Percentiles rank a stretch among this genome's conserved stretches.
Evolutionary conservation across 2,888 invertebrate species (phyloP).

Genomic region (Odiellus spinosus): DNA sequence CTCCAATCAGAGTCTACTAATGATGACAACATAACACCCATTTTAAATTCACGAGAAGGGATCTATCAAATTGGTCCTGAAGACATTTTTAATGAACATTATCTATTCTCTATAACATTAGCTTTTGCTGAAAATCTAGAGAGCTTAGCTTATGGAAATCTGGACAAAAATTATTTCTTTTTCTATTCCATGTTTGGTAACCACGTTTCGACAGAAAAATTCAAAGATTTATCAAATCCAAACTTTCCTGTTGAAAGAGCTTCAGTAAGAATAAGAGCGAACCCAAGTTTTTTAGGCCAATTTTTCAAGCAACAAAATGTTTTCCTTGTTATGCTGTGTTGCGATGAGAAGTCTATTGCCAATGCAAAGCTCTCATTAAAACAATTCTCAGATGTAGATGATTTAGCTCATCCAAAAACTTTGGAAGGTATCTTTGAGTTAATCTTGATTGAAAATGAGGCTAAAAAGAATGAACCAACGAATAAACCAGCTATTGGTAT

Average conservation of each 20-base stretch:
- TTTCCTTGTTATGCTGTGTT: constrained; percentile 29
- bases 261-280: constrained; percentile 30
- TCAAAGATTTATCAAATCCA: constrained; percentile 30
- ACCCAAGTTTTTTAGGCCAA: constrained; percentile 26
- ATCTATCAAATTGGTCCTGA: constrained; percentile 32
- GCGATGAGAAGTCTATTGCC: constrained; percentile 30
- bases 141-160: constrained; percentile 5
- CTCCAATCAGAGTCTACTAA: background rate
- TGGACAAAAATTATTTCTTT: constrained; percentile 27
- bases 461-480: no score
- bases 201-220: constrained; percentile 31
- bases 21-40: constrained; percentile 9
- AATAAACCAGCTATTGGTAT: no score
- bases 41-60: constrained; percentile 25
- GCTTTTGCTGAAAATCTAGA: constrained; percentile 31
- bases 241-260: constrained; percentile 32
- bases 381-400: background rate
- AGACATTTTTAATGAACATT: constrained; percentile 27
- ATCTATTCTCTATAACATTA: constrained; percentile 32
- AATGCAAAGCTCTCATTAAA: constrained; percentile 26
- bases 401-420: no score
- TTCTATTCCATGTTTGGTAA: constrained; percentile 33
- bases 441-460: no score
- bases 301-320: constrained; percentile 23
- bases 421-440: no score